These are phyloP conservation scores for Ariolimax columbianus DNA, from an alignment of 2,888 invertebrate genomes.

Conservation along the genomic window DNA sequence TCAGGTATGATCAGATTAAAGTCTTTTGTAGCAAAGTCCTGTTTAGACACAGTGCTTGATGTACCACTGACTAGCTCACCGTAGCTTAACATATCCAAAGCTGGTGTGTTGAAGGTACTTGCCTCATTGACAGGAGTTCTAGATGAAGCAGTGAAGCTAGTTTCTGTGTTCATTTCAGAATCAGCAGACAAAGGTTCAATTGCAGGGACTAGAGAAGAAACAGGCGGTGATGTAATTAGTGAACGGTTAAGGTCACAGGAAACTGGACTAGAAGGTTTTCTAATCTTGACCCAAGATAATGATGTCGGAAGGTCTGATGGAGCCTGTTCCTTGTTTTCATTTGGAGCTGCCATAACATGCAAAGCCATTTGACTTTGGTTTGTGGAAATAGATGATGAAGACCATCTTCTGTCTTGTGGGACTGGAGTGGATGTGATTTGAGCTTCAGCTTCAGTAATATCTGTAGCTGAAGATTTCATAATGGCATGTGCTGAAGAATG, in stretches of 20 bases:
- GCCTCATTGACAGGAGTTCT: not conserved
- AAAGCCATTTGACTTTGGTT: not conserved
- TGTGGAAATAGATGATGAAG: slow-evolving; percentile 4
- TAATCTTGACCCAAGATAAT: slow-evolving; percentile 32
- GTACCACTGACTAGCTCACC: not conserved
- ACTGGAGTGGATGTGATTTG: not conserved
- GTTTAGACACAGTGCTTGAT: not conserved
- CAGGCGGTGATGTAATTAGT: not conserved
- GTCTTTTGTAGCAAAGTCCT: not conserved
- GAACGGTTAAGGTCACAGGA: not conserved
- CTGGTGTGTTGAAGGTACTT: not conserved
- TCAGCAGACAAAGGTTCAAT: not conserved
- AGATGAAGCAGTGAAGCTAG: not conserved
- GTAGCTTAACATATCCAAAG: not conserved
- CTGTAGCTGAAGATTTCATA: slow-evolving; percentile 21
- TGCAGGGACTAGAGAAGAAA: not conserved
- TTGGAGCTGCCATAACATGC: not conserved
- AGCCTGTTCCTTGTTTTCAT: slow-evolving; percentile 23
- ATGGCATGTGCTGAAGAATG: not conserved
- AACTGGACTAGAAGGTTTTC: slow-evolving; percentile 22
- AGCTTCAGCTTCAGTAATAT: not conserved
- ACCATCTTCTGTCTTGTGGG: slow-evolving; percentile 27
- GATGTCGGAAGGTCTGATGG: slow-evolving; percentile 45
- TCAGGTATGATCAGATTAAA: not conserved
- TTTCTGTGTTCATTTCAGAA: not conserved